These are phyloP conservation scores for Speoplatyrhinus poulsoni DNA, from an alignment of 2,113 vertebrate genomes.

Conservation along the genomic window DNA sequence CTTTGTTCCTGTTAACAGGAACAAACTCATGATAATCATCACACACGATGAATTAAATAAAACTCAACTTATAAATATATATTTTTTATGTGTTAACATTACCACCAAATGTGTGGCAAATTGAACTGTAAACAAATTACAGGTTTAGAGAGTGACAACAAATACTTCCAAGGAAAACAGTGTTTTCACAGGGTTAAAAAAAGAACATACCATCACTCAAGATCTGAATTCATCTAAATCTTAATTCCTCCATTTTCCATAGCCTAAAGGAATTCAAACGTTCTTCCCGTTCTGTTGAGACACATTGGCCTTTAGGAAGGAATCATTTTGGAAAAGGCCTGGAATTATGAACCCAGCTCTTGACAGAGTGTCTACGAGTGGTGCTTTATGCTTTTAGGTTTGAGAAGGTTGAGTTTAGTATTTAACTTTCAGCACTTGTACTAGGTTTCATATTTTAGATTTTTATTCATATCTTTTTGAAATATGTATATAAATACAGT, in stretches of 20 bases:
- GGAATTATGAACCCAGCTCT: background rate
- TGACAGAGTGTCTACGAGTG: background rate
- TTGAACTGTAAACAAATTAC: background rate
- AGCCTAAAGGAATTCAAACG: background rate
- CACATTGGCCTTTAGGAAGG: background rate
- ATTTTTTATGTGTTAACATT: background rate
- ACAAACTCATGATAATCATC: background rate
- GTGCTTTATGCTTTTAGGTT: background rate
- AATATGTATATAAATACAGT: too few species aligned
- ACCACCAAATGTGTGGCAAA: background rate
- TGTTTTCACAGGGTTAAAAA: conserved; percentile 1
- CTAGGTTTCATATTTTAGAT: too few species aligned
- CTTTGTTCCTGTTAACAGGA: background rate
- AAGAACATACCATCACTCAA: background rate
- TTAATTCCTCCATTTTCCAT: conserved; percentile 3
- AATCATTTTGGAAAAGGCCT: conserved; percentile 2
- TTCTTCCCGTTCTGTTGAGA: background rate
- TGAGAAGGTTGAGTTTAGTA: background rate
- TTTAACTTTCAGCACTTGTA: background rate
- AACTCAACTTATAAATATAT: conserved; percentile 3
- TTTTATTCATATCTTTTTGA: too few species aligned
- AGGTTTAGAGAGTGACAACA: background rate
- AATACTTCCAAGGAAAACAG: background rate
- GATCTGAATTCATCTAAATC: conserved; percentile 8
- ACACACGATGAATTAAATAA: background rate